Base-by-base conservation (phyloP, 2,888 invertebrate species). In the Alitta virens region DNA sequence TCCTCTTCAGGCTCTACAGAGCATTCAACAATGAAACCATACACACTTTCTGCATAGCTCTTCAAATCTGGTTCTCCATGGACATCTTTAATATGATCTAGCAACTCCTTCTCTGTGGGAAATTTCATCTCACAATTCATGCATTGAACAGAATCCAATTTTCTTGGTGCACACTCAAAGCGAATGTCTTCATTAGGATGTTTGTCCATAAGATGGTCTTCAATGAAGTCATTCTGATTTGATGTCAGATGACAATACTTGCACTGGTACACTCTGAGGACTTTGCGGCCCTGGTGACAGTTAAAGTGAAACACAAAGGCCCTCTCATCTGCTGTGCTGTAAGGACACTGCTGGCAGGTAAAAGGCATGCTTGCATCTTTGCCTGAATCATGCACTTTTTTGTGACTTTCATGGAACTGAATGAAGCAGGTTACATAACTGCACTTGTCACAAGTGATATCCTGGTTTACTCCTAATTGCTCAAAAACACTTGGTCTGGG, bases 221-320 rank as follows among this genome's bases (percentile, higher is more conserved):
- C 52, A 12, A 59, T 33, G 16, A 59, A n/a, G 25, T 59, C 59
- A 21, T 49, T n/a, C 23, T 59, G 50, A 24, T 59, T 59, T 18
- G 49, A 49, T 1, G 38, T 18, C 18, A 52, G 24, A 14, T 23
- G 3, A n/a, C 59, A 59, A 38, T 38, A n/a, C 5, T 18, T 14
- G 51, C 59, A 59, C 2, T 52, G 16, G 40, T 59, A 59, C 9
- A 59, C 24, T 40, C 52, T 24, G 1, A 59, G 46, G 12, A 33
- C 3, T 23, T 46, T 27, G 24, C 49, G 46, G 12, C 49, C 59
- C n/a, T 24, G 12, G 51, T 59, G 59, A 21, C 59, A 26, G 23
- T 38, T 50, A 7, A 59, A 33, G 40, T 59, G 59, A 14, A 59
- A 26, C 25, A 50, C 38, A 23, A 51, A 38, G 7, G 49, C 14